Conservation (phyloP, 2,113 vertebrate species). For the Tringa solitaria region DNA sequence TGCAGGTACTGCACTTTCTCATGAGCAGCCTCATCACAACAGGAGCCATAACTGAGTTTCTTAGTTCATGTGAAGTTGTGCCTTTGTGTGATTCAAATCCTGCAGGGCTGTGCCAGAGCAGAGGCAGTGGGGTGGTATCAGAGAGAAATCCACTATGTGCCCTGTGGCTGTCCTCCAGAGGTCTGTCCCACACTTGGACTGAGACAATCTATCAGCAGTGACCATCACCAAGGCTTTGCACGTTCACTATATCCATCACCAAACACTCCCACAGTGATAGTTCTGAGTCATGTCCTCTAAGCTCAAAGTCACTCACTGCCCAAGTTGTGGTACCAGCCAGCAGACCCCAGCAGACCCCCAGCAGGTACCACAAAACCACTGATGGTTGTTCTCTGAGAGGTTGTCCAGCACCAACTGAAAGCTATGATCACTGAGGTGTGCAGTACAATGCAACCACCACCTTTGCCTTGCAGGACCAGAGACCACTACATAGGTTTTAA, state of each 20-base stretch:
- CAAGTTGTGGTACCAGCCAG: neutral
- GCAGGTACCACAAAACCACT: neutral
- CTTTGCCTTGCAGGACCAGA: neutral
- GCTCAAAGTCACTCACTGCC: neutral
- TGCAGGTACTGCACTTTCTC: neutral
- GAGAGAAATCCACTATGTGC: neutral
- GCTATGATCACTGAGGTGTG: neutral
- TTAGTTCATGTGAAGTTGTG: neutral
- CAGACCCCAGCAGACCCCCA: neutral
- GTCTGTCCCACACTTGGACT: neutral
- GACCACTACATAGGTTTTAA: neutral
- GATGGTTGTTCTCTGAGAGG: neutral
- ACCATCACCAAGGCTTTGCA: neutral
- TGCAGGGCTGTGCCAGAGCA: neutral
- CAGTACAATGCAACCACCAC: neutral
- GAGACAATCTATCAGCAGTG: neutral
- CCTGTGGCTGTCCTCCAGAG: neutral
- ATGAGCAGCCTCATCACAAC: neutral
- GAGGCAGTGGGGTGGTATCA: neutral
- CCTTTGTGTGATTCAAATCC: neutral
- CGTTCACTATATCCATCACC: neutral
- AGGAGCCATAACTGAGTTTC: neutral
- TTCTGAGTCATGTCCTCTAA: neutral
- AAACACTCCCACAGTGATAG: too few relatives aligned
- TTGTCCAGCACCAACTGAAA: neutral